Conservation (phyloP, 1,140 invertebrate species). For the Ctenoplectra terminalis region DNA sequence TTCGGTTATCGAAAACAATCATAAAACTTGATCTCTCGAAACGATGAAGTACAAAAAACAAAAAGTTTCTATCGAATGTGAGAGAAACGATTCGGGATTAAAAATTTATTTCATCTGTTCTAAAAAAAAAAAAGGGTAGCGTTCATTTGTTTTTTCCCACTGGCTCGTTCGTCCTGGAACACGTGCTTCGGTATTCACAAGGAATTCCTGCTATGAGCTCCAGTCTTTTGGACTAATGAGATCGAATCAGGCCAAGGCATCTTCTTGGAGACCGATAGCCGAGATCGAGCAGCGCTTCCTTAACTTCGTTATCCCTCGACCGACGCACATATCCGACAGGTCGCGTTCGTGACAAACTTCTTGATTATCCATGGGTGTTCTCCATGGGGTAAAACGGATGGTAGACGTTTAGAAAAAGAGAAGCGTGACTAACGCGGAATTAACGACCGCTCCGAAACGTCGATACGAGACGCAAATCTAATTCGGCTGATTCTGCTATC, state of each 20-base stretch:
- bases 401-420: conserved; percentile 3
- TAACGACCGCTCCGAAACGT: conserved; percentile 17
- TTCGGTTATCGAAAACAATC: not conserved
- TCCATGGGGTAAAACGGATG: not conserved
- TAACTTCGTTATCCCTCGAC: conserved; percentile 44
- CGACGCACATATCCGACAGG: conserved; percentile 6
- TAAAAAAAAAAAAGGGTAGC: not conserved
- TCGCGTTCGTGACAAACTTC: conserved; percentile 45
- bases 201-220: not conserved
- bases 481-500: not conserved
- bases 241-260: conserved; percentile 45
- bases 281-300: conserved; percentile 7
- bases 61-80: not conserved
- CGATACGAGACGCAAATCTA: conserved; percentile 22
- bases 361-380: conserved; percentile 24
- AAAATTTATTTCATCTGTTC: not conserved
- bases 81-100: not conserved
- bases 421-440: not conserved
- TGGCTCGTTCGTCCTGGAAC: not conserved
- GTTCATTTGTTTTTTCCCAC: conserved; percentile 1
- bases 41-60: not conserved
- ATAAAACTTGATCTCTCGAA: not conserved
- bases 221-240: conserved; percentile 44
- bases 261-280: conserved; percentile 28
- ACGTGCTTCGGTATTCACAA: conserved; percentile 38